Evolutionary conservation across 2,797 vertebrate species (phyloP), one percentile per base, ranked within the genome.

Genomic region (Holocentrus rufus): DNA sequence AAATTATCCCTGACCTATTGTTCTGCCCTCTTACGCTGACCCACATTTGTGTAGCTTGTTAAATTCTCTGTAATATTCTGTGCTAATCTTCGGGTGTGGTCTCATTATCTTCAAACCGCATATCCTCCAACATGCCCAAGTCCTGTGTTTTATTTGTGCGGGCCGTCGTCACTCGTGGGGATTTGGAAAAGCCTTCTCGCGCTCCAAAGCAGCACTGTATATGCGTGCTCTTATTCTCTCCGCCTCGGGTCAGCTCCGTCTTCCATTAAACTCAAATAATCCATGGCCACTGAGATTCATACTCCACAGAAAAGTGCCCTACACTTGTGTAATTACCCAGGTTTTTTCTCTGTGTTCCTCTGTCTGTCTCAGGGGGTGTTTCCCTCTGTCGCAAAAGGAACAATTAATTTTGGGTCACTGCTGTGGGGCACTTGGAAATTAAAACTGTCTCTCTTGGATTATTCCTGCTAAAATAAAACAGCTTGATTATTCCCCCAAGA

Each of bases 321-420:
- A 76, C 80, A 78, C 82, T 91, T 90, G 86, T 90, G 85, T 91
- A 93, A 93, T 91, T 91, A 93, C 88, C 90, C 81, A 9, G 77
- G 76, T 82, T 88, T 85, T 74, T 74, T 81, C 82, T 66, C 73
- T 68, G 4, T 59, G 65, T 86, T 86, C 72, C 77, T 69, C 46
- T 67, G 57, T 82, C 84, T 81, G 78, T 92, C 93, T 92, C 91
- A 76, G 72, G 89, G 84, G 92, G 79, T 90, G 49, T 50, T 79
- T 90, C 80, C 83, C 81, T 88, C 80, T 73, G 89, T 83, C 85
- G 87, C 85, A 85, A 91, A 90, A 92, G 68, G 87, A 92, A 92
- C 90, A 91, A 92, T 93, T 93, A 85, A 93, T 93, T 94, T 92
- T 89, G 87, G 91, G 91, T 93, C 90, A 90, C 76, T 74, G 90